A percentile compares a stretch with the other conserved stretches of the same genome.
Evolutionary conservation across 2,113 vertebrate genomes (phyloP).

Genomic region (Amia ocellicauda): DNA sequence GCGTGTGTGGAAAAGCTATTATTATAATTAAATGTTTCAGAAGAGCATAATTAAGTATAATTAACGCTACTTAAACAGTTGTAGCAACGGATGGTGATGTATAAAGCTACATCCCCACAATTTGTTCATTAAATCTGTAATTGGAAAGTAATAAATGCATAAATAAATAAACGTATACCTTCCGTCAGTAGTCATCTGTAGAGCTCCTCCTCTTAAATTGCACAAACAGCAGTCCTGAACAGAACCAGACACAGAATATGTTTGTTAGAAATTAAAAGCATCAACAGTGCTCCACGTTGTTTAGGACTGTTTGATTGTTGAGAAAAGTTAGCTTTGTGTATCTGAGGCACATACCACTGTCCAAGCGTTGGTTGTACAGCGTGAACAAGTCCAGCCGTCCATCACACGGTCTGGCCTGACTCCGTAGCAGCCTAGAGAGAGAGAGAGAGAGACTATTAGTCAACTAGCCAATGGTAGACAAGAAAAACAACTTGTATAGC

Average conservation of each 20-base stretch:
- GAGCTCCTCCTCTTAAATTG: slow-evolving; percentile 87
- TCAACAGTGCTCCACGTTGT: too few relatives aligned
- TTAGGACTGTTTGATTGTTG: not conserved
- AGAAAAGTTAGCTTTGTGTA: not conserved
- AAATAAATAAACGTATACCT: slow-evolving; percentile 60
- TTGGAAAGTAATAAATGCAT: too few relatives aligned
- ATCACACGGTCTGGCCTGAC: slow-evolving; percentile 75
- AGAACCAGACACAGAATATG: slow-evolving; percentile 26
- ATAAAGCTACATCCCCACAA: too few relatives aligned
- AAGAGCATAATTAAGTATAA: too few relatives aligned
- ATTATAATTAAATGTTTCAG: too few relatives aligned
- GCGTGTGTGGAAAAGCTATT: too few relatives aligned
- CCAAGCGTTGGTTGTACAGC: slow-evolving; percentile 78
- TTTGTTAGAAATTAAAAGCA: too few relatives aligned
- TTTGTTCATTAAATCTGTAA: too few relatives aligned
- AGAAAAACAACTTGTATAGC: too few relatives aligned
- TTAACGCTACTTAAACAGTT: too few relatives aligned
- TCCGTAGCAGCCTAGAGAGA: slow-evolving; percentile 83
- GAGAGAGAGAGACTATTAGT: not conserved
- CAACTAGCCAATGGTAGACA: not conserved
- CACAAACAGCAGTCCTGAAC: slow-evolving; percentile 91
- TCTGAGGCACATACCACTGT: slow-evolving; percentile 69
- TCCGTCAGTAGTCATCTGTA: slow-evolving; percentile 84
- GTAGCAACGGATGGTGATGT: too few relatives aligned
- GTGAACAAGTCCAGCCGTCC: slow-evolving; percentile 81